These are phyloP conservation scores for Heteractis magnifica DNA, from an alignment of 92 coral and sea anemone species.

Conservation along the genomic window DNA sequence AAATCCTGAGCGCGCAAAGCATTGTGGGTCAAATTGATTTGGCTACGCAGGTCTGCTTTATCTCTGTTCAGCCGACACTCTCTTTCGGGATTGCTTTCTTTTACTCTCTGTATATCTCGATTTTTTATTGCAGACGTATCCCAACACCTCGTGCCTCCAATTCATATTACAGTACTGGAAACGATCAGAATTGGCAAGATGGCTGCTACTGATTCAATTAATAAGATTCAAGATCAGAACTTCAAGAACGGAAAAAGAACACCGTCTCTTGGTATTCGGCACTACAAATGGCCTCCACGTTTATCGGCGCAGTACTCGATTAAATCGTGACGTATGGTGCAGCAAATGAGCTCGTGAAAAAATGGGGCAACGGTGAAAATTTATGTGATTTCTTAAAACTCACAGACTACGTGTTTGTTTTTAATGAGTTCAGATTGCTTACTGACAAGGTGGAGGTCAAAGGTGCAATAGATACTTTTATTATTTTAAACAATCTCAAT, in stretches of 20 bases:
- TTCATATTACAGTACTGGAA: constrained; percentile 26
- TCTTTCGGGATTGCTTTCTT: too few species aligned
- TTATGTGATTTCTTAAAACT: neutral
- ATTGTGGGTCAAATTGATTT: neutral
- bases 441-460: neutral
- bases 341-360: neutral
- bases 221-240: neutral
- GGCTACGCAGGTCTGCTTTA: neutral
- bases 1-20: neutral
- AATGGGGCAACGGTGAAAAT: too few species aligned
- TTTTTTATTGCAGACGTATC: constrained; percentile 21
- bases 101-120: neutral
- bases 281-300: neutral
- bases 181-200: constrained; percentile 67
- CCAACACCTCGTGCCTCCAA: constrained; percentile 28
- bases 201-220: constrained; percentile 53
- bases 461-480: neutral
- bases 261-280: neutral
- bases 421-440: neutral
- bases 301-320: neutral
- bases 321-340: neutral
- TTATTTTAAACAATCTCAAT: neutral
- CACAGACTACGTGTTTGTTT: neutral
- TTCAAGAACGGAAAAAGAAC: neutral
- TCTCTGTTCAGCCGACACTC: neutral